A percentile compares a stretch with the other conserved stretches of the same genome.
Evolutionary conservation across 2,113 vertebrate genomes (phyloP).

Genomic region (Chlorodrepanis virens): DNA sequence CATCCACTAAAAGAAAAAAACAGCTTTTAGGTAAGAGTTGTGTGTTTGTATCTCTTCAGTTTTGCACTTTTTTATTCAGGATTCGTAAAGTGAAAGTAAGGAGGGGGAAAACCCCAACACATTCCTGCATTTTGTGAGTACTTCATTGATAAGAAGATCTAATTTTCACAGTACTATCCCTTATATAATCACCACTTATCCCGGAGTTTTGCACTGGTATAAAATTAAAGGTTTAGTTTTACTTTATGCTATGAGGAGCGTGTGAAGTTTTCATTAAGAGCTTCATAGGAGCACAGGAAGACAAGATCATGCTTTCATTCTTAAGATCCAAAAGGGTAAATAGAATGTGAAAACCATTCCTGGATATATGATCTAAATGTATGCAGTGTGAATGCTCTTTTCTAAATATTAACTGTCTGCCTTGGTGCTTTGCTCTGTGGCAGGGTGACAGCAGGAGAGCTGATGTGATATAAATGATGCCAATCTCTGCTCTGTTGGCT

Average conservation of each 20-base stretch:
- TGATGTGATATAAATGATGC: slow-evolving; percentile 62
- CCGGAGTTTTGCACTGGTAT: neutral
- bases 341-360: neutral
- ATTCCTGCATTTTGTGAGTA: neutral
- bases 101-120: fast-evolving
- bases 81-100: neutral
- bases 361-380: neutral
- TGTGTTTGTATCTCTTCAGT: neutral
- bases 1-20: neutral
- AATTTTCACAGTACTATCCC: neutral
- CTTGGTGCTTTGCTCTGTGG: neutral
- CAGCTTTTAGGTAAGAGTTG: neutral
- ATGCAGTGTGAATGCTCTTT: slow-evolving; percentile 1
- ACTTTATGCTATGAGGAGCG: fast-evolving
- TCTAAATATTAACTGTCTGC: slow-evolving; percentile 37
- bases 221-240: neutral
- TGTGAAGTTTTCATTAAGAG: neutral
- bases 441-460: slow-evolving; percentile 17
- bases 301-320: neutral
- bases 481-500: slow-evolving; percentile 60
- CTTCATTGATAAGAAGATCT: neutral
- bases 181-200: neutral
- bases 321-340: neutral
- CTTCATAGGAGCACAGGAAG: neutral
- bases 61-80: neutral